Evolutionary conservation across 2,888 invertebrate genomes (phyloP), one percentile per base, ranked within the genome.

Genomic region (Lepidochitona cinerea): DNA sequence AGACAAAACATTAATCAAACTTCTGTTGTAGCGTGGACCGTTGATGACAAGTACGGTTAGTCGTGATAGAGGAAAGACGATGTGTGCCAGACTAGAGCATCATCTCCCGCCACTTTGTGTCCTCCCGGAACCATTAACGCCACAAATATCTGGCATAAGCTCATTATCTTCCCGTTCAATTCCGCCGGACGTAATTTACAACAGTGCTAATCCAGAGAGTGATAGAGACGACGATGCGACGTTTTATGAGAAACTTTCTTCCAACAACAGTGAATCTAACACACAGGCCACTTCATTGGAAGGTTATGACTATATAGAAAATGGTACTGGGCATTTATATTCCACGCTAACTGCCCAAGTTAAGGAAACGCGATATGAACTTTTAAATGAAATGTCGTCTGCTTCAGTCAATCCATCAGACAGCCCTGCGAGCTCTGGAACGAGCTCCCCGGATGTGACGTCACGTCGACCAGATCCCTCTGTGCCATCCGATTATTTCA

Each of bases 321-420:
- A 29, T 59, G 59, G 59, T 29, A 29, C 59, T 23, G 32, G 59
- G 23, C 59, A 59, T 29, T 23, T 59, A 4, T 59, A 59, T 26
- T 59, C 59, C 2, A 59, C 59, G 23, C 29, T 59, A 14, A 18
- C 29, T 32, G 29, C 59, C 23, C 23, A 59, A 59, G 59, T 29
- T 14, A 59, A 59, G 29, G 59, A 59, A 23, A 26, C 59, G 4
- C 23, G 59, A 32, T 59, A 59, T 29, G 59, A 59, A 9, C 59
- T 59, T 2, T 32, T 59, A 4, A 59, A 59, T 9, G 59, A 59
- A 26, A 59, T 59, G 59, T 59, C 59, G 18, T 59, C 59, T 26
- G 59, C 59, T 59, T 59, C 59, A 18, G 59, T 32, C 4, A 59
- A 59, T 59, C 59, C 59, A 14, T 59, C 59, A 7, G 59, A 59